Percentiles rank a stretch among this genome's conserved stretches.
These are phyloP conservation scores for Novumbra hubbsi DNA, from an alignment of 2,797 vertebrate genomes.

Conservation along the genomic window DNA sequence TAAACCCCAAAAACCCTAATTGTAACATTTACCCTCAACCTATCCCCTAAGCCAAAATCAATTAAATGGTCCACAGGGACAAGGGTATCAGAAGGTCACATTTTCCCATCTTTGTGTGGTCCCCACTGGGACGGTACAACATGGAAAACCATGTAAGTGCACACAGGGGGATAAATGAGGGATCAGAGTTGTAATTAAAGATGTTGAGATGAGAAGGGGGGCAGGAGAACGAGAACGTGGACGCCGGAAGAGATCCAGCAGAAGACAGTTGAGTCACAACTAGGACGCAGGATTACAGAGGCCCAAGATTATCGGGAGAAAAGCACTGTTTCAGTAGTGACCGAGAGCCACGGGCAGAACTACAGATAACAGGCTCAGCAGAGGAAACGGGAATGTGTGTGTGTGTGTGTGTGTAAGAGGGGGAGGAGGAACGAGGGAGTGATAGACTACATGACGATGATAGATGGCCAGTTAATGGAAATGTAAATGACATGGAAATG, in stretches of 20 bases:
- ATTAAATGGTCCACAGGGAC: no score
- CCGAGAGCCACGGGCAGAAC: constrained; percentile 8
- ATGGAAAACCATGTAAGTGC: background rate
- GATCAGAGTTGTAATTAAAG: constrained; percentile 20
- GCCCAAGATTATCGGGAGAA: background rate
- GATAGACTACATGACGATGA: background rate
- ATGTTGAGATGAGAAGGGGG: constrained; percentile 21
- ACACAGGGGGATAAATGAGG: background rate
- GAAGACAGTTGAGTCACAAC: constrained; percentile 7
- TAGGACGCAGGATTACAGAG: background rate
- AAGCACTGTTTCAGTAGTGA: background rate
- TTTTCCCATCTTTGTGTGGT: no score
- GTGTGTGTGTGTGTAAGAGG: background rate
- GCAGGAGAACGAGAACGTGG: background rate
- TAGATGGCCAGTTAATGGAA: constrained; percentile 14
- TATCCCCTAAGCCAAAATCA: no score
- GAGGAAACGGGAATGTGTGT: background rate
- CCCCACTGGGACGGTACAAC: no score
- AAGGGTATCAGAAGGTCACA: background rate
- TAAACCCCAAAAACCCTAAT: no score
- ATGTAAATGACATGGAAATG: constrained; percentile 13
- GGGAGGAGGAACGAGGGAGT: background rate
- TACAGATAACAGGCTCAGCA: background rate
- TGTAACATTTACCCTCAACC: no score
- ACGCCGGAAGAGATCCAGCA: background rate